Conservation (phyloP, 2,888 invertebrate genomes). For the Maniola hyperantus region DNA sequence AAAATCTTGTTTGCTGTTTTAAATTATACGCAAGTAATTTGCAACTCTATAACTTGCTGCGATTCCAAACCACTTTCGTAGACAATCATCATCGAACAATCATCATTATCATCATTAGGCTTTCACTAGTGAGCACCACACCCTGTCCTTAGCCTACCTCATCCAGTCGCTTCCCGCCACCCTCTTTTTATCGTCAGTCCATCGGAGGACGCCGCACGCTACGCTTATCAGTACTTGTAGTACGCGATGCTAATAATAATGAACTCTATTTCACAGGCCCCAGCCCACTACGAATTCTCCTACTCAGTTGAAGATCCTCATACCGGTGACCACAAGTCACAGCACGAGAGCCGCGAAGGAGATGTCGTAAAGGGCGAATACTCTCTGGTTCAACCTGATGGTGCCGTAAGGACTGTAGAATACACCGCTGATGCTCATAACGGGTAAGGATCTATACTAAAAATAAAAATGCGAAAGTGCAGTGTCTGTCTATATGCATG, state of each 20-base stretch:
- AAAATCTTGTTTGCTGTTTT: slow-evolving; percentile 2
- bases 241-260: no score
- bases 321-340: slow-evolving; percentile 82
- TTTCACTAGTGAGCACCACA: no score
- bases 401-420: slow-evolving; percentile 79
- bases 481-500: no score
- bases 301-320: slow-evolving; percentile 83
- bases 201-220: no score
- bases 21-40: not conserved
- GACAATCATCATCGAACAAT: no score
- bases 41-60: not conserved
- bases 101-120: no score
- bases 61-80: not conserved
- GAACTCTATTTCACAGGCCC: slow-evolving; percentile 55
- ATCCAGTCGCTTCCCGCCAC: no score
- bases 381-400: slow-evolving; percentile 80
- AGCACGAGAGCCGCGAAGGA: slow-evolving; percentile 74
- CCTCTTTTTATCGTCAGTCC: no score
- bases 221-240: no score
- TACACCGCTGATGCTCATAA: slow-evolving; percentile 81
- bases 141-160: no score
- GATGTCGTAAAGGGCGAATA: slow-evolving; percentile 79
- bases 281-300: slow-evolving; percentile 82
- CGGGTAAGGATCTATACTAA: slow-evolving; percentile 60
- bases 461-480: not conserved